A percentile compares a stretch with the other conserved stretches of the same genome.
Evolutionary conservation across 2,113 vertebrate species (phyloP).

Genomic region (Aptenodytes patagonicus): DNA sequence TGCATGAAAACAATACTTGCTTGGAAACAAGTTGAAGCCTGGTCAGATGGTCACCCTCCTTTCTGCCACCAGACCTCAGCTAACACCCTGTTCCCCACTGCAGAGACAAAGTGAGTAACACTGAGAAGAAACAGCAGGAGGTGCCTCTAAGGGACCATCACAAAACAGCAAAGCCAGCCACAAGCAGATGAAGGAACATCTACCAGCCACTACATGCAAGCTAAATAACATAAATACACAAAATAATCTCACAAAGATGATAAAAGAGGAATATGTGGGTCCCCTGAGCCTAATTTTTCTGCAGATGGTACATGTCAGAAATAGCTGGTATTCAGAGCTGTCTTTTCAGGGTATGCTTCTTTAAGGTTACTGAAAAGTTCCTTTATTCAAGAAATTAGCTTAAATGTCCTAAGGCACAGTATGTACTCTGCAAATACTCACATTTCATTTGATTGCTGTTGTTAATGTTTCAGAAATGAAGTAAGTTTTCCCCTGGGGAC

Average conservation of each 20-base stretch:
- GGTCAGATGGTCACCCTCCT: neutral
- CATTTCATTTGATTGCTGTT: constrained; percentile 75
- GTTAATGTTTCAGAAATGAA: constrained; percentile 75
- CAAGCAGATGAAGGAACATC: neutral
- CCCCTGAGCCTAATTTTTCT: constrained; percentile 29
- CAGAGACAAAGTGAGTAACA: neutral
- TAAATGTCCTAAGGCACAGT: constrained; percentile 70
- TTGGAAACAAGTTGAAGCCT: neutral
- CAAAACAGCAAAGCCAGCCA: neutral
- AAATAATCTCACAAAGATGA: neutral
- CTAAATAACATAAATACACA: neutral
- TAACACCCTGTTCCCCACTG: neutral
- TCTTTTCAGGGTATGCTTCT: constrained; percentile 61
- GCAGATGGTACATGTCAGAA: constrained; percentile 51
- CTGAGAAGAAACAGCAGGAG: neutral
- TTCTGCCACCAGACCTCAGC: neutral
- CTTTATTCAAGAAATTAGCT: constrained; percentile 70
- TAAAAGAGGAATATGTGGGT: neutral
- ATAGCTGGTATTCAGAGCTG: constrained; percentile 57
- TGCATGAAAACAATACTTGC: neutral
- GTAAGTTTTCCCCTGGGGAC: constrained; percentile 59
- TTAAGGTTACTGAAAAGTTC: constrained; percentile 71
- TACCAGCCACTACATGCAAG: neutral
- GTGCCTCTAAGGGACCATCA: neutral
- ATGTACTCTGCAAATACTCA: constrained; percentile 72